Evolutionary conservation across 2,888 invertebrate species (phyloP).

Genomic region (Biston stratarius): DNA sequence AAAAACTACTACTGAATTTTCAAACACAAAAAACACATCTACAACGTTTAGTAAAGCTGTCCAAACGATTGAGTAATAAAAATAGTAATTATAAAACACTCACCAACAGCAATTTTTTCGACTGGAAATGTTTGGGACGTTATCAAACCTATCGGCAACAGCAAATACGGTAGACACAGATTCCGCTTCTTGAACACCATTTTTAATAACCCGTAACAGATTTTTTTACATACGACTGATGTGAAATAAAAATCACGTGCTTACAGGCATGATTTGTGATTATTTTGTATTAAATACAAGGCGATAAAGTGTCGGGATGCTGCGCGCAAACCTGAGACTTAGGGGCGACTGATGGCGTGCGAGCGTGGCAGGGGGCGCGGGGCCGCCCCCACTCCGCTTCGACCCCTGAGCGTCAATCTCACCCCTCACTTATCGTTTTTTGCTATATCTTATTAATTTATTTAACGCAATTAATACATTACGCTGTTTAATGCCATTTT

Average conservation of each 20-base stretch:
- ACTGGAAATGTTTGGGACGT: constrained; percentile 73
- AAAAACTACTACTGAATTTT: neutral
- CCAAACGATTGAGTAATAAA: neutral
- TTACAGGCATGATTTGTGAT: constrained; percentile 38
- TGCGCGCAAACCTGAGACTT: constrained; percentile 84
- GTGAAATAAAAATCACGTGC: constrained; percentile 15
- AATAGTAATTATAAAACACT: constrained; percentile 51
- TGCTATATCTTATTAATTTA: constrained; percentile 24
- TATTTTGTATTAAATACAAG: constrained; percentile 41
- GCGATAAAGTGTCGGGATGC: constrained; percentile 72
- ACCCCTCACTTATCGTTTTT: constrained; percentile 51
- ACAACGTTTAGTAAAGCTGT: too few relatives aligned
- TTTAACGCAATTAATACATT: neutral
- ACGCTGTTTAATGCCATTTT: neutral
- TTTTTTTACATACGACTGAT: neutral
- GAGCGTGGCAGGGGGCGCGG: constrained; percentile 72
- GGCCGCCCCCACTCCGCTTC: constrained; percentile 57
- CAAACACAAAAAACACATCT: neutral
- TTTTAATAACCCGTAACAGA: constrained; percentile 32
- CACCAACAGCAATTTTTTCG: constrained; percentile 83
- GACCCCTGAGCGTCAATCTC: constrained; percentile 52
- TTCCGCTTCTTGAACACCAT: constrained; percentile 55
- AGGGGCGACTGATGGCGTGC: constrained; percentile 80
- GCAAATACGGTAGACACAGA: constrained; percentile 54
- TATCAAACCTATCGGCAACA: constrained; percentile 64